Base-by-base conservation (phyloP, 2,113 vertebrate species). In the Nestor notabilis region DNA sequence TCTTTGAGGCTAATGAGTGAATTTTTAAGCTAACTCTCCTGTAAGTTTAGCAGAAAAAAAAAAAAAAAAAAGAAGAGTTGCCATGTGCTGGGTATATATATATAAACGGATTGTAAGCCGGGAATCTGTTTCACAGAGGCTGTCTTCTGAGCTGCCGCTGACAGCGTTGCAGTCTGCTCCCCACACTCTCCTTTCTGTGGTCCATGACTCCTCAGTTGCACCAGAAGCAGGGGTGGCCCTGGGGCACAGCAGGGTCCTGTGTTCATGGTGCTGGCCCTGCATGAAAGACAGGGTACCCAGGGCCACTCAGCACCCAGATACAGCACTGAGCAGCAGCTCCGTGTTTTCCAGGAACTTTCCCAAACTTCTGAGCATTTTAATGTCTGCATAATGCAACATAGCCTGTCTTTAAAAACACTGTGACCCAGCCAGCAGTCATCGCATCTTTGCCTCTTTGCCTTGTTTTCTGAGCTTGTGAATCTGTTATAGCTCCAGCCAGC, bases 221-320 rank as follows among this genome's bases (percentile, higher is more conserved):
- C 20, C 56, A 52, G 68, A 25, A 21, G 5, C 33, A 27, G 43
- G 39, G 71, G 7, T 1, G 17, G 66, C 52, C 46, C n/a, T 0
- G 3, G 6, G 50, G 35, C 77, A 14, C 64, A 37, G 63, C 0
- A 0, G 14, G 28, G 19, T n/a, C 35, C 41, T 6, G 2, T 17
- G n/a, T 18, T 24, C 55, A 2, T 33, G 39, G 25, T n/a, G 65
- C 55, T 72, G 39, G 18, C 35, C 52, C 49, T 2, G 4, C 0
- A 1, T 10, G 43, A 46, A 47, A 74, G 27, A 10, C 25, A 37
- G 33, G 52, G 13, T 47, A 64, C 10, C 25, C 31, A 17, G n/a
- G 50, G n/a, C 4, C 52, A 14, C 82, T 64, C 5, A 0, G 3
- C 18, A 19, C 9, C 82, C 86, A 37, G 14, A n/a, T 16, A 9